Conservation (phyloP, 2,113 vertebrate species). For the Oncorhynchus gorbuscha region DNA sequence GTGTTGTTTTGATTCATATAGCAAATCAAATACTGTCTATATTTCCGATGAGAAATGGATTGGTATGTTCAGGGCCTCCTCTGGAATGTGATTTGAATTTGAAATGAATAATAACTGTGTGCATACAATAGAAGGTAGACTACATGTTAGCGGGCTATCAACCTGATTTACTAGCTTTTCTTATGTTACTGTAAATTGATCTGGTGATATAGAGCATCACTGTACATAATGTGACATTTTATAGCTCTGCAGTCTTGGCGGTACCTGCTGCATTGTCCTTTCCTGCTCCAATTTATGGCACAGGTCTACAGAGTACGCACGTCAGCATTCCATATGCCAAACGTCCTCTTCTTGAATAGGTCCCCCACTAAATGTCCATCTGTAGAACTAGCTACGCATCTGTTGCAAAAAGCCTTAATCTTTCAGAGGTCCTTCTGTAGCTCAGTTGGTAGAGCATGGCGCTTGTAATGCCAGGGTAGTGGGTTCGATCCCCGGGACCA, state of each 20-base stretch:
- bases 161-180: not conserved
- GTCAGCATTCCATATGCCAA: not conserved
- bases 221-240: not conserved
- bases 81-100: not conserved
- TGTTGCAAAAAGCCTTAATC: not conserved
- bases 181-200: not conserved
- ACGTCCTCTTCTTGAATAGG: not conserved
- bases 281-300: not conserved
- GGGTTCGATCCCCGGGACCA: no score
- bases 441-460: no score
- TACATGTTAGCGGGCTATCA: not conserved
- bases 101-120: not conserved
- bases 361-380: not conserved
- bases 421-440: no score
- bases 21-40: no score
- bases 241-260: not conserved
- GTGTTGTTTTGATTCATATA: slow-evolving; percentile 5
- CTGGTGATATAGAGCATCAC: not conserved
- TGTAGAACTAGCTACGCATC: no score
- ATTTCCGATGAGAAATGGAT: not conserved
- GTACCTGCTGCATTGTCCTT: not conserved
- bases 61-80: not conserved
- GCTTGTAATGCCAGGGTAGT: no score
- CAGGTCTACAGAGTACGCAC: not conserved
- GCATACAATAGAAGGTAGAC: not conserved